Evolutionary conservation across 35 echinoderm and acorn worm genomes (phyloP).

Genomic region (Anneissia japonica): DNA sequence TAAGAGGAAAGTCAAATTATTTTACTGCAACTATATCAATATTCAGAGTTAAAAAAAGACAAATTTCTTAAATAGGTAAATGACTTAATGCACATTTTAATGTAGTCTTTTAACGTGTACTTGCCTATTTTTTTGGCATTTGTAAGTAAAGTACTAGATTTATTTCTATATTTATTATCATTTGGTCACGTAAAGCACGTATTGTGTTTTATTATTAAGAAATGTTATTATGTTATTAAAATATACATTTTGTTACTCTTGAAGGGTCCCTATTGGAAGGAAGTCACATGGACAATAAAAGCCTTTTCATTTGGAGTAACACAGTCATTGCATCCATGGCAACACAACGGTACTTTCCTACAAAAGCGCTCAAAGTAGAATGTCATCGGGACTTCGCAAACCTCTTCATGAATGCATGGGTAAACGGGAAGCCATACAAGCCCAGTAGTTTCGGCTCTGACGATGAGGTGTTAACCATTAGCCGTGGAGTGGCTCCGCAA

Average conservation of each 20-base stretch:
- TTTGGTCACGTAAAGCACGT: too few species aligned
- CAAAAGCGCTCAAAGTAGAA: slow-evolving; percentile 25
- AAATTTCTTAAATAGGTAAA: too few species aligned
- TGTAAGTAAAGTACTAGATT: too few species aligned
- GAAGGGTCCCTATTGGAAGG: slow-evolving; percentile 66
- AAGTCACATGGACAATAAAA: slow-evolving; percentile 74
- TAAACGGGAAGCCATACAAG: slow-evolving; percentile 28
- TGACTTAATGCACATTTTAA: too few species aligned
- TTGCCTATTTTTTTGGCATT: too few species aligned
- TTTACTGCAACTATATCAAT: too few species aligned
- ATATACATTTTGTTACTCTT: background rate
- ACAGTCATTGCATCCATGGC: slow-evolving; percentile 54
- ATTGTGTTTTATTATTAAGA: too few species aligned
- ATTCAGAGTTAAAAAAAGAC: too few species aligned
- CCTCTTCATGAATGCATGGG: slow-evolving; percentile 66
- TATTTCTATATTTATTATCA: too few species aligned
- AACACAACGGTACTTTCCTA: slow-evolving; percentile 47
- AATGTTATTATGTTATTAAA: background rate
- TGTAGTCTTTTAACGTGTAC: too few species aligned
- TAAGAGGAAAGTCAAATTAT: too few species aligned
- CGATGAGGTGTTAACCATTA: slow-evolving; percentile 23
- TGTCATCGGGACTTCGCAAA: slow-evolving; percentile 44
- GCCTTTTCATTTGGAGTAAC: slow-evolving; percentile 62
- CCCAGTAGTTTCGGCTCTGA: slow-evolving; percentile 42
- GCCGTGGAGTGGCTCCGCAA: slow-evolving; percentile 67